phyloP scores from a whole-genome alignment of 2,113 vertebrate species.

The Prionailurus viverrinus region DNA sequence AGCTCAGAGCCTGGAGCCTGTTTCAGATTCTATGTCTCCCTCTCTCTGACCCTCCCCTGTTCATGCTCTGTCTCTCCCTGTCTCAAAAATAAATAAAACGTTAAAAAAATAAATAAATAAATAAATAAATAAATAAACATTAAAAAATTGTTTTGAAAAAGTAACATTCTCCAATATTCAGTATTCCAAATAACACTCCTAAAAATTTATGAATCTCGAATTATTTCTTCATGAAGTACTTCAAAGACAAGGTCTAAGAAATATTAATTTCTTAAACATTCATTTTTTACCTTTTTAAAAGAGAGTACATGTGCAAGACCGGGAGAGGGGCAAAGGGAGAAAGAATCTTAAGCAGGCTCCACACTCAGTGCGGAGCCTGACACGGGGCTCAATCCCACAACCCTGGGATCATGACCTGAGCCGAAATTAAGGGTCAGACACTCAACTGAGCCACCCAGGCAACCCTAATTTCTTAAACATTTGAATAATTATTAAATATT shows the following conservation, averaged over 20 bases:
- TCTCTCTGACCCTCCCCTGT: too few species aligned
- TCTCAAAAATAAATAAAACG: neutral
- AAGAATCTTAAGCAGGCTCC: too few species aligned
- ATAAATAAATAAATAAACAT: neutral
- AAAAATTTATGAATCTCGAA: neutral
- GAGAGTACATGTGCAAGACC: too few species aligned
- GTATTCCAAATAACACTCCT: neutral
- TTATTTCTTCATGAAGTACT: constrained; percentile 15
- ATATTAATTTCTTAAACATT: neutral
- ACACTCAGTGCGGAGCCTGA: too few species aligned
- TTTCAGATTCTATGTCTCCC: too few species aligned
- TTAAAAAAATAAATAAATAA: neutral
- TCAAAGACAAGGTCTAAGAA: neutral
- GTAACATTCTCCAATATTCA: neutral
- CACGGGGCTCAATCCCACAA: too few species aligned
- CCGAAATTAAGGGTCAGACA: too few species aligned
- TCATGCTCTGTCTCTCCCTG: too few species aligned
- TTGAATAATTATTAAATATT: neutral
- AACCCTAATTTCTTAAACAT: neutral
- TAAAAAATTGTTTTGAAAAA: neutral
- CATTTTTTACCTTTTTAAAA: neutral
- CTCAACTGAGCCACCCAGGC: too few species aligned
- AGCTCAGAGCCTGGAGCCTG: too few species aligned
- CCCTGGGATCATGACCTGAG: too few species aligned
- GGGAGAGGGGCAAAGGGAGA: too few species aligned